Percentiles rank a stretch among this genome's conserved stretches.
These are phyloP conservation scores for Entosphenus tridentatus DNA, from an alignment of 2,113 vertebrate species.

Conservation along the genomic window DNA sequence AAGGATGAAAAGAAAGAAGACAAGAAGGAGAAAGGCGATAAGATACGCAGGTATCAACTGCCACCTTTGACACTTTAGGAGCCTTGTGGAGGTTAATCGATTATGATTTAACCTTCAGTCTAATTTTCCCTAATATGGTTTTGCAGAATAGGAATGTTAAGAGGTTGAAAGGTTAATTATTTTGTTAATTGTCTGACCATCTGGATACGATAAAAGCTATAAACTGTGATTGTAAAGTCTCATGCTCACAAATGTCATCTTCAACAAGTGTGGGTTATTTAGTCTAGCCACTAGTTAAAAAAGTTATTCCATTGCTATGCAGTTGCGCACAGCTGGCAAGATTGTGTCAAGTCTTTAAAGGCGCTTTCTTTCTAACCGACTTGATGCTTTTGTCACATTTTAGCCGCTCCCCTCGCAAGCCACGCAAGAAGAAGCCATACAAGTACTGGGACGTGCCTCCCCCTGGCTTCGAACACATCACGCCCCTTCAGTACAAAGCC, in stretches of 20 bases:
- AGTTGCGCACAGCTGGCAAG: neutral
- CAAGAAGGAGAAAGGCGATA: constrained; percentile 26
- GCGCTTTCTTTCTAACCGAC: neutral
- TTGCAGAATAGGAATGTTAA: constrained; percentile 11
- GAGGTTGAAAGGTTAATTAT: no score
- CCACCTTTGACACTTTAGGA: neutral
- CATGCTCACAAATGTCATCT: neutral
- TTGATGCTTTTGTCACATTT: neutral
- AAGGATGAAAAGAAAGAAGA: constrained; percentile 26
- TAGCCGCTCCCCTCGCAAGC: constrained; percentile 14
- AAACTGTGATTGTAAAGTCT: neutral
- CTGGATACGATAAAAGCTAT: no score
- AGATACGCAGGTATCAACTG: neutral
- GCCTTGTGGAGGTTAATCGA: neutral
- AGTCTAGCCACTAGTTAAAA: neutral
- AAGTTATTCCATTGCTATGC: neutral
- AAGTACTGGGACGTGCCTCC: constrained; percentile 33
- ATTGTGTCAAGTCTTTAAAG: neutral
- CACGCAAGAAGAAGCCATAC: constrained; percentile 24
- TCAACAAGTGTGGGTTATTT: neutral
- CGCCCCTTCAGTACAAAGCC: constrained; percentile 34
- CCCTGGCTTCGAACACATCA: constrained; percentile 31
- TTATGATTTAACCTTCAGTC: neutral
- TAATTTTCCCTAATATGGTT: constrained; percentile 24
- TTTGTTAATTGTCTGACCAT: no score